Evolutionary conservation across 2,888 invertebrate genomes (phyloP).

Genomic region (Cryptophagus acutangulus): DNA sequence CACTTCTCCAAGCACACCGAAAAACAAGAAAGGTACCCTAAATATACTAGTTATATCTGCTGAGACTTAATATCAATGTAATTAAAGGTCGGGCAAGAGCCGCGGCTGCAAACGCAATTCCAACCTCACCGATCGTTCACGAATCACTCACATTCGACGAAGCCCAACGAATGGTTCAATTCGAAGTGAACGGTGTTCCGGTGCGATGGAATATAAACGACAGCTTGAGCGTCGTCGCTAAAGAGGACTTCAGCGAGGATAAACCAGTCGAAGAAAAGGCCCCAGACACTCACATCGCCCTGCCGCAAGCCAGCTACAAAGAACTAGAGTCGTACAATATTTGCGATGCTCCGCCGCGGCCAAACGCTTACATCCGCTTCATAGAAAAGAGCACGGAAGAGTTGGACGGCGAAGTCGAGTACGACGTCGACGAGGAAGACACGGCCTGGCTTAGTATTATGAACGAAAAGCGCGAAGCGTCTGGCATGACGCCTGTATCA

Average conservation of each 20-base stretch:
- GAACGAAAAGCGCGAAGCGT: slow-evolving; percentile 74
- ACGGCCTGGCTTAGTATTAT: slow-evolving; percentile 88
- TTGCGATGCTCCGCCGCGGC: slow-evolving; percentile 75
- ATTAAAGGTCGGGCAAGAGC: slow-evolving; percentile 27
- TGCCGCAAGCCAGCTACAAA: slow-evolving; percentile 67
- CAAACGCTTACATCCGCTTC: slow-evolving; percentile 87
- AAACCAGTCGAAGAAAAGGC: slow-evolving; percentile 49
- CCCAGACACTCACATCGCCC: slow-evolving; percentile 49
- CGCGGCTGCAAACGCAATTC: slow-evolving; percentile 31
- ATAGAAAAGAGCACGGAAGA: slow-evolving; percentile 94
- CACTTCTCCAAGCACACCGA: slow-evolving; percentile 52
- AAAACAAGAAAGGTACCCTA: slow-evolving; percentile 56
- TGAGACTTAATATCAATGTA: too few relatives aligned
- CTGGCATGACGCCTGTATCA: slow-evolving; percentile 69
- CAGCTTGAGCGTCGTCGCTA: slow-evolving; percentile 62
- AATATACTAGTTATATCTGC: too few relatives aligned
- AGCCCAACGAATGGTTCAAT: slow-evolving; percentile 79
- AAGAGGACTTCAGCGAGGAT: slow-evolving; percentile 58
- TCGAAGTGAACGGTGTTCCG: slow-evolving; percentile 70
- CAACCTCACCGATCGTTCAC: slow-evolving; percentile 54
- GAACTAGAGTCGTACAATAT: slow-evolving; percentile 75
- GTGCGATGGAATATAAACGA: slow-evolving; percentile 55
- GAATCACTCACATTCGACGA: slow-evolving; percentile 79
- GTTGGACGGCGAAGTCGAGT: slow-evolving; percentile 87
- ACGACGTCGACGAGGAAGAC: slow-evolving; percentile 98